Evolutionary conservation across 2,888 invertebrate genomes (phyloP), one percentile per base, ranked within the genome.

Genomic region (Athetis lepigone): DNA sequence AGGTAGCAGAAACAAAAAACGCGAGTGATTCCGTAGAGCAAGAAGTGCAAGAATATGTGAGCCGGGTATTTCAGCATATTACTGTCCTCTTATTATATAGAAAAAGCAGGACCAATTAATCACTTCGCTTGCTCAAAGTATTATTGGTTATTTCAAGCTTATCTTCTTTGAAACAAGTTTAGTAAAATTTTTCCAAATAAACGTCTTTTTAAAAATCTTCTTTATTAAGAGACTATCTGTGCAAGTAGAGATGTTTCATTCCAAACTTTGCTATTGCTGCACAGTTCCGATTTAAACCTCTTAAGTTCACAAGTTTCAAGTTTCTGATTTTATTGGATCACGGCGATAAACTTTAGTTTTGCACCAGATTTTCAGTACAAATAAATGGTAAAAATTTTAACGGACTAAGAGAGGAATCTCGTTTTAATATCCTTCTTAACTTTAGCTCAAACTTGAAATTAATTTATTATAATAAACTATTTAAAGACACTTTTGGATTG

Each of bases 201-300:
- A 56, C 11, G n/a, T n/a, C n/a, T 18, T 36, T 57, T 40, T n/a
- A 23, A 50, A 45, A 56, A 27, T 11, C 29, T 42, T 27, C n/a
- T 51, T 27, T 46, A n/a, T 19, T 18, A 45, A 50, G 21, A 8
- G 16, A 33, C 40, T 50, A 23, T 60, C 11, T 25, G 6, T 40
- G 18, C 6, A 54, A 27, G 27, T 33, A 46, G 18, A 6, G 37
- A 1, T 55, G 23, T n/a, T 6, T n/a, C 33, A 40, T 27, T 52
- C 11, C 4, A 63, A 74, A 54, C 54, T 78, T 63, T 13, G 11
- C n/a, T 29, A 19, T 62, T 33, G 49, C 70, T 61, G 21, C 33
- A 23, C 37, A 25, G 39, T 58, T 60, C 21, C 36, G 36, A 23
- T 73, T 43, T 18, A 66, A 50, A 45, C 11, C 33, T 29, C 13